These are phyloP conservation scores for Probaryconus sp. DNA, from an alignment of 1,140 invertebrate species.

Conservation along the genomic window DNA sequence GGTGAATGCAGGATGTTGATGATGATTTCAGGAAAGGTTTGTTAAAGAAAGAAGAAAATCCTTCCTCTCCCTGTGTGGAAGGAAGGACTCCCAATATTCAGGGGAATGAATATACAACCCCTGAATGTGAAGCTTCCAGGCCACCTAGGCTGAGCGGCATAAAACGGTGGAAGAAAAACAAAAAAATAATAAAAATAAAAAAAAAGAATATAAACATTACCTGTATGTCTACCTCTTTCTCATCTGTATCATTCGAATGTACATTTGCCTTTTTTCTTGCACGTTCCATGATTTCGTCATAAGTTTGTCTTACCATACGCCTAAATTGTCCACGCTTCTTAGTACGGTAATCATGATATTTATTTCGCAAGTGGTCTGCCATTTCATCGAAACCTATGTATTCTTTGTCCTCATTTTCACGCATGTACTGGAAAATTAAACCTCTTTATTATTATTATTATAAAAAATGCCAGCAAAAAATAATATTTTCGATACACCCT, in stretches of 20 bases:
- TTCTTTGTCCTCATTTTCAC: slow-evolving; percentile 84
- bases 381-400: slow-evolving; percentile 86
- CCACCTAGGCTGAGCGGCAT: too few species aligned
- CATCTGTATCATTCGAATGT: slow-evolving; percentile 77
- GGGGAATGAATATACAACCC: too few species aligned
- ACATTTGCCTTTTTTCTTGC: slow-evolving; percentile 65
- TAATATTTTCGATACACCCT: too few species aligned
- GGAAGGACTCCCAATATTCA: too few species aligned
- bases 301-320: slow-evolving; percentile 81
- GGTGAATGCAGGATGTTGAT: too few species aligned
- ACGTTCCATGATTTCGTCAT: slow-evolving; percentile 76
- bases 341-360: slow-evolving; percentile 84
- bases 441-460: too few species aligned
- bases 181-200: slow-evolving; percentile 6
- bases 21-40: too few species aligned
- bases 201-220: too few species aligned
- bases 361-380: slow-evolving; percentile 84
- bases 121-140: too few species aligned
- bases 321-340: slow-evolving; percentile 85
- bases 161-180: slow-evolving; percentile 12
- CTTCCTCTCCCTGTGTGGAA: too few species aligned
- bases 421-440: slow-evolving; percentile 86
- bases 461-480: too few species aligned
- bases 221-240: slow-evolving; percentile 80
- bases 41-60: too few species aligned